phyloP scores from a whole-genome alignment of 2,888 invertebrate genomes.

The Drosophila villosipedis region DNA sequence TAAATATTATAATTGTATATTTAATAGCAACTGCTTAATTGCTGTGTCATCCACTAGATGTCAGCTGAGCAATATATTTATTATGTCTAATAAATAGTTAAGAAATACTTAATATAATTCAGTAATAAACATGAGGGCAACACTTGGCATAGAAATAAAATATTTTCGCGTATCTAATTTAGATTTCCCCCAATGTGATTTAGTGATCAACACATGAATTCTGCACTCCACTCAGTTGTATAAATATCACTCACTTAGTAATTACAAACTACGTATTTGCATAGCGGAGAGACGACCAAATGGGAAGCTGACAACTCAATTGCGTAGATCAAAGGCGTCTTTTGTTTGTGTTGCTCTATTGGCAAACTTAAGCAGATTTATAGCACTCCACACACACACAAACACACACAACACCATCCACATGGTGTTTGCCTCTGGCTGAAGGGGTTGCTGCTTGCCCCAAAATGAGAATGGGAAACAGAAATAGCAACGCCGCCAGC shows the following conservation, averaged over 20 bases:
- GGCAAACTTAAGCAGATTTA: slow-evolving; percentile 29
- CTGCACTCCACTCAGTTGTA: background rate
- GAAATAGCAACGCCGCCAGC: slow-evolving; percentile 10
- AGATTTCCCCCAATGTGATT: background rate
- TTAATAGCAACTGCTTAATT: background rate
- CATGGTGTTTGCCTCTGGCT: slow-evolving; percentile 29
- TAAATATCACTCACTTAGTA: slow-evolving; percentile 9
- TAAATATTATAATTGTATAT: background rate
- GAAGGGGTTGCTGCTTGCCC: slow-evolving; percentile 33
- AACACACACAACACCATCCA: slow-evolving; percentile 9
- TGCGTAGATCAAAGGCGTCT: slow-evolving; percentile 43
- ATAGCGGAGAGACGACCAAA: background rate
- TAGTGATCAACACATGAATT: slow-evolving; percentile 19
- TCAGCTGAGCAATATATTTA: background rate
- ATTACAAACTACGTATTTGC: slow-evolving; percentile 21
- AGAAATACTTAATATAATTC: background rate
- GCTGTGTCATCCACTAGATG: no score
- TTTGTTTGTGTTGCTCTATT: slow-evolving; percentile 7
- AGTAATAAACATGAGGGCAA: background rate
- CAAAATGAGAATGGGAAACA: slow-evolving; percentile 7
- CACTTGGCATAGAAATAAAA: background rate
- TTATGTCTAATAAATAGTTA: background rate
- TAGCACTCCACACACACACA: slow-evolving; percentile 14
- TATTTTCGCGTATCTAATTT: background rate
- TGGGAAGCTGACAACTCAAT: slow-evolving; percentile 16